Evolutionary conservation across 2,113 vertebrate genomes (phyloP).

Genomic region (Cavia aperea): DNA sequence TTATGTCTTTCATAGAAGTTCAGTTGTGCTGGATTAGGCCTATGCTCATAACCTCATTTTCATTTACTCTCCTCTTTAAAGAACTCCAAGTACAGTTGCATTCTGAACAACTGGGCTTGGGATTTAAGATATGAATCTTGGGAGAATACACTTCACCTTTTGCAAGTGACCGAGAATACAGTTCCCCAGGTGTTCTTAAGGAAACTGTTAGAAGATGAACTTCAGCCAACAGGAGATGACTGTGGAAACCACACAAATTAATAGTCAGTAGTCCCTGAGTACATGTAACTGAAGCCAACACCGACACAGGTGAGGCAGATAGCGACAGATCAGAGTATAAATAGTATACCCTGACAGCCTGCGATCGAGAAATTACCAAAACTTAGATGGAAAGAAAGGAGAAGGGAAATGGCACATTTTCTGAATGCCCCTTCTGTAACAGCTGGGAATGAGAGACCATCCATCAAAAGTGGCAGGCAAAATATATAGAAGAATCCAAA

Average conservation of each 20-base stretch:
- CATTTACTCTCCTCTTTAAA: neutral
- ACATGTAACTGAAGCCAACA: neutral
- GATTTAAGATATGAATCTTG: neutral
- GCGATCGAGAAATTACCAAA: neutral
- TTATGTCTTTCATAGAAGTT: neutral
- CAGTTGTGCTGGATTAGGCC: neutral
- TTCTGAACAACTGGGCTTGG: neutral
- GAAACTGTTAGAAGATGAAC: neutral
- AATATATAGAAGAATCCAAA: neutral
- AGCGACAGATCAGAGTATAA: neutral
- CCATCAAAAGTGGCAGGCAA: neutral
- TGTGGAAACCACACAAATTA: neutral
- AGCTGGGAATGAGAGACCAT: neutral
- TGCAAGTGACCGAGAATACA: neutral
- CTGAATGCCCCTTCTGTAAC: slow-evolving; percentile 9
- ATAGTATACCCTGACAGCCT: neutral
- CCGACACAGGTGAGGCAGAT: neutral
- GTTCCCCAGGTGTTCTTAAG: neutral
- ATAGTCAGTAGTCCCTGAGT: neutral
- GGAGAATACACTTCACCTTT: neutral
- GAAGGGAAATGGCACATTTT: neutral
- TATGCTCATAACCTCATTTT: neutral
- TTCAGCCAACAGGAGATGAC: neutral
- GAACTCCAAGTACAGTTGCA: neutral
- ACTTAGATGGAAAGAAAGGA: neutral